Base-by-base conservation (phyloP, 2,113 vertebrate genomes). In the Myotis davidii region DNA sequence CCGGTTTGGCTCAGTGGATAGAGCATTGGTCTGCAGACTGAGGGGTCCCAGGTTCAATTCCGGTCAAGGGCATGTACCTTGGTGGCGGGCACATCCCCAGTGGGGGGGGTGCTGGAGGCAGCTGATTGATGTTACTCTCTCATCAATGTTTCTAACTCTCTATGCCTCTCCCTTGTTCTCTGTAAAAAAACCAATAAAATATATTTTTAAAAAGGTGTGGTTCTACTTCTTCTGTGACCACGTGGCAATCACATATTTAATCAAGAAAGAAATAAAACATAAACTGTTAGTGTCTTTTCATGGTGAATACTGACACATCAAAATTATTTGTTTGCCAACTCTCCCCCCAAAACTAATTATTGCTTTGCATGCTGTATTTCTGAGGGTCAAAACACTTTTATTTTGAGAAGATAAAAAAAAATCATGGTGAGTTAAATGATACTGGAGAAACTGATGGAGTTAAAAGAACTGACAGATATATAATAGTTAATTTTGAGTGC, bases 301-400 rank as follows among this genome's bases (percentile, higher is more conserved):
- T 34, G 3, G 32, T 32, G 11, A 84, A 39, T 6, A 59, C 5
- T 16, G 29, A 17, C 2, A 39, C 39, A 6, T 37, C n/a, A 64
- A 16, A 11, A 3, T 52, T 39, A 32, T 32, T 45, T 39, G 0
- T 73, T 95, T 94, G 4, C 14, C 37, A 67, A 1, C 5, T 20
- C n/a, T 0, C 27, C 17, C 13, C 59, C 3, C 34, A 67, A 21
- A n/a, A 0, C 37, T 10, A 56, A 4, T 70, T 37, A n/a, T 25
- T 79, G 17, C 23, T 93, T 73, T 67, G 54, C 17, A 59, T 54
- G 34, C 13, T 92, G 1, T 72, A 11, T 59, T 29, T 50, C 29
- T 92, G 23, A 23, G 4, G 69, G 20, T 52, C 8, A 45, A 20
- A 29, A 34, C 17, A 16, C 0, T 79, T 86, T 89, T 39, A 52